Percentiles rank a stretch among this genome's conserved stretches.
Evolutionary conservation across 1,140 invertebrate genomes (phyloP).

Genomic region (Meteorus sp.): DNA sequence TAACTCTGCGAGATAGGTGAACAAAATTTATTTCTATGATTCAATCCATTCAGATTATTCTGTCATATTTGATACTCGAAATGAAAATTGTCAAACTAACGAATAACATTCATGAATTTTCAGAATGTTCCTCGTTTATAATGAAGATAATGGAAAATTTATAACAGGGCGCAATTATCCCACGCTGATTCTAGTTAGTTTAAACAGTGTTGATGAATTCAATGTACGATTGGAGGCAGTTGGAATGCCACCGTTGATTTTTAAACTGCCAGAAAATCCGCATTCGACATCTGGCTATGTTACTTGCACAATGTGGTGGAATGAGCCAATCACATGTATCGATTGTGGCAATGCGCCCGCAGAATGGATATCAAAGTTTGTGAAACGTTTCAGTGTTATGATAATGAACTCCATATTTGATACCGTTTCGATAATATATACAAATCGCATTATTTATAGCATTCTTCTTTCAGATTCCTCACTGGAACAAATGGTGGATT

Average conservation of each 20-base stretch:
- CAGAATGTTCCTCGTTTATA: slow-evolving; percentile 49
- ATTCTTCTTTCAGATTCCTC: slow-evolving; percentile 37
- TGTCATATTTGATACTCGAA: not conserved
- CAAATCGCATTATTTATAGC: slow-evolving; percentile 8
- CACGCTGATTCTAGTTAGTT: slow-evolving; percentile 41
- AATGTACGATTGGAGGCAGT: slow-evolving; percentile 43
- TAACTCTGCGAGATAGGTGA: slow-evolving; percentile 47
- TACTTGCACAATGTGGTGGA: slow-evolving; percentile 43
- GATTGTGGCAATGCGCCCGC: slow-evolving; percentile 52
- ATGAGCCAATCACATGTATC: slow-evolving; percentile 42
- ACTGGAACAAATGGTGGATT: slow-evolving; percentile 39
- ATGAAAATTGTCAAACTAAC: not conserved
- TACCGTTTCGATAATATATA: not conserved
- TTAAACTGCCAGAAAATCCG: slow-evolving; percentile 32
- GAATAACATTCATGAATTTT: slow-evolving; percentile 20
- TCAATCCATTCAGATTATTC: not conserved
- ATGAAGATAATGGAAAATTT: slow-evolving; percentile 42
- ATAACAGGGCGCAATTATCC: slow-evolving; percentile 42
- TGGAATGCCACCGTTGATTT: slow-evolving; percentile 41
- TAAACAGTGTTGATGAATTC: slow-evolving; percentile 33
- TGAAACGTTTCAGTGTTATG: slow-evolving; percentile 14
- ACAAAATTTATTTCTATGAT: slow-evolving; percentile 4
- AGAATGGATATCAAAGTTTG: slow-evolving; percentile 51
- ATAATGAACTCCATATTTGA: not conserved
- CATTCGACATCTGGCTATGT: slow-evolving; percentile 25